Evolutionary conservation across 2,888 invertebrate genomes (phyloP).

Genomic region (Leucoptera coffeella): DNA sequence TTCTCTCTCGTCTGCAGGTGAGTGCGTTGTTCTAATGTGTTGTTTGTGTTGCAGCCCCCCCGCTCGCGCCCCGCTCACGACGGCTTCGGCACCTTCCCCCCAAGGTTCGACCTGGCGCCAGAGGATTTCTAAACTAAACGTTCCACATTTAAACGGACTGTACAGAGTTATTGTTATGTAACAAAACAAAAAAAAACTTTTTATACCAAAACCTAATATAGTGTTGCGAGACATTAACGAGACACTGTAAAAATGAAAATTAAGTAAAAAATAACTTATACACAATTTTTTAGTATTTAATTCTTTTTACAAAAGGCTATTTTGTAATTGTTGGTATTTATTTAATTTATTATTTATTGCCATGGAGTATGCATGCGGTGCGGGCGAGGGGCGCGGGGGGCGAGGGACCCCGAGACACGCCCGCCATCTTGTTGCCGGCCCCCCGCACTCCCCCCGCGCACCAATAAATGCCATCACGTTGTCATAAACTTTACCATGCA

Average conservation of each 20-base stretch:
- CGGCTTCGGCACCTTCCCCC: conserved; percentile 82
- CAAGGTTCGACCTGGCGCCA: conserved; percentile 89
- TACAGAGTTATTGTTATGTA: conserved; percentile 38
- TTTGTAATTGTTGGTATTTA: conserved; percentile 54
- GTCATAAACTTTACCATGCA: conserved; percentile 45
- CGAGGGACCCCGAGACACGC: conserved; percentile 33
- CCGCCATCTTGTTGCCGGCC: conserved; percentile 32
- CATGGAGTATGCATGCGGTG: conserved; percentile 40
- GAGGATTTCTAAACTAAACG: conserved; percentile 83
- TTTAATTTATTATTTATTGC: conserved; percentile 43
- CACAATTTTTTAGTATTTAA: conserved; percentile 41
- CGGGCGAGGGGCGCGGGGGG: conserved; percentile 19
- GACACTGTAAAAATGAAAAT: conserved; percentile 30
- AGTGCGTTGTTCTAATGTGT: conserved; percentile 3
- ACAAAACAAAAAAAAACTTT: conserved; percentile 27
- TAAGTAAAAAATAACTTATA: conserved; percentile 28
- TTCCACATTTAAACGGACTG: conserved; percentile 51
- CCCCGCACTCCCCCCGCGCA: conserved; percentile 22
- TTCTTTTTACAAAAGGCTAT: conserved; percentile 49
- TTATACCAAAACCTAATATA: conserved; percentile 36
- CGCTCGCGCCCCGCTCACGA: conserved; percentile 73
- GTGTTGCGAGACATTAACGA: conserved; percentile 32
- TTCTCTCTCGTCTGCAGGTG: too few species aligned
- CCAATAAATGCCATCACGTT: conserved; percentile 62
- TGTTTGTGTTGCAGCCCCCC: conserved; percentile 54